Conservation (phyloP, 2,797 vertebrate genomes). For the Anguilla marmorata region DNA sequence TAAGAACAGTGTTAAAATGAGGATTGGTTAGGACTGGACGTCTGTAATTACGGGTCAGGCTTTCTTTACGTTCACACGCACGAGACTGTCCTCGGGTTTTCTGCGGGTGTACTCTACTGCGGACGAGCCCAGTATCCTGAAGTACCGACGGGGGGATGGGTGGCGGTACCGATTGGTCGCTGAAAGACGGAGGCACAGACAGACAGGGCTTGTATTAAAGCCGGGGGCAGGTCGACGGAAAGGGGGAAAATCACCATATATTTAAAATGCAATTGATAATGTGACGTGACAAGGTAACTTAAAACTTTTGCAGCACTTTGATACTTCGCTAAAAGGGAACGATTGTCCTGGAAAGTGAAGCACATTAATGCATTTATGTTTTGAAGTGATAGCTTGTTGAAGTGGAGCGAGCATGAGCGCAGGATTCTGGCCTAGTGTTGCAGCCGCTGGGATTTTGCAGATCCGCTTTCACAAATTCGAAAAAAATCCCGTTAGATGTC, state of each 20-base stretch:
- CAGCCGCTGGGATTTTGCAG: conserved; percentile 71
- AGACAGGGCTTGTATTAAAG: conserved; percentile 62
- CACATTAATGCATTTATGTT: conserved; percentile 55
- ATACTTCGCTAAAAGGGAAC: conserved; percentile 41
- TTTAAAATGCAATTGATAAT: conserved; percentile 48
- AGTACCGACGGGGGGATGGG: conserved; percentile 42
- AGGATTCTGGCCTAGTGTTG: conserved; percentile 80
- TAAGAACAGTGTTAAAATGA: conserved; percentile 36
- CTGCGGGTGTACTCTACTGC: conserved; percentile 25
- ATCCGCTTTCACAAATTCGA: conserved; percentile 74
- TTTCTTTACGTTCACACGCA: conserved; percentile 15
- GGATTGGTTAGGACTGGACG: conserved; percentile 39
- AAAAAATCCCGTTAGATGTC: conserved; percentile 63
- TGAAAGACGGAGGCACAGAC: conserved; percentile 58
- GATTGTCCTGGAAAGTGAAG: conserved; percentile 49
- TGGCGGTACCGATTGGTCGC: conserved; percentile 62
- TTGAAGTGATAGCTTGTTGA: conserved; percentile 56
- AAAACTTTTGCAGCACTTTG: conserved; percentile 54
- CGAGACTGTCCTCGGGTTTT: conserved; percentile 22
- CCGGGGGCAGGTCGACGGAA: conserved; percentile 65
- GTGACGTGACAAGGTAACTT: conserved; percentile 41
- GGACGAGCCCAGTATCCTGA: conserved; percentile 26
- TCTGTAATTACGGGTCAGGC: conserved; percentile 15
- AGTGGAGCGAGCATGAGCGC: conserved; percentile 60
- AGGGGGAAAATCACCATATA: conserved; percentile 58